A percentile compares a stretch with the other conserved stretches of the same genome.
These are phyloP conservation scores for Octonoba sinensis DNA, from an alignment of 2,888 invertebrate species.

Conservation along the genomic window DNA sequence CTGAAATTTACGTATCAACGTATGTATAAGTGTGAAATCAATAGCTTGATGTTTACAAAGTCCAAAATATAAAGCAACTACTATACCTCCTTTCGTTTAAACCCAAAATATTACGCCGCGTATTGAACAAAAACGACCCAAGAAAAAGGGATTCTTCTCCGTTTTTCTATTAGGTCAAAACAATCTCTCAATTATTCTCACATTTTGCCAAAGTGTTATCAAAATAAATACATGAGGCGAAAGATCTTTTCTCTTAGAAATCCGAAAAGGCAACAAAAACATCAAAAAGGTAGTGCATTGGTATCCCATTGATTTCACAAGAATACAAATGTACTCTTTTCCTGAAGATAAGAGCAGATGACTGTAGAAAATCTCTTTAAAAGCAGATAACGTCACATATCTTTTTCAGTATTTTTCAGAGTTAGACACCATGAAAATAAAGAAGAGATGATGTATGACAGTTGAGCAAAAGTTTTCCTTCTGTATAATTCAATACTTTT, in stretches of 20 bases:
- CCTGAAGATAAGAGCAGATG: conserved; percentile 33
- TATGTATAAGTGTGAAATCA: too few species aligned
- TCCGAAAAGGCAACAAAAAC: too few species aligned
- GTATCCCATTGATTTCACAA: conserved; percentile 50
- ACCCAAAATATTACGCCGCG: too few species aligned
- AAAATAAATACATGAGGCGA: too few species aligned
- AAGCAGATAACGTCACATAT: conserved; percentile 19
- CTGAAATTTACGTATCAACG: too few species aligned
- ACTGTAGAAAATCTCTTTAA: conserved; percentile 20
- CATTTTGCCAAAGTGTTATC: too few species aligned
- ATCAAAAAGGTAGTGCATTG: conserved; percentile 27
- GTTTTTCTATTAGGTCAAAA: background rate
- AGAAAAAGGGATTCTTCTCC: too few species aligned
- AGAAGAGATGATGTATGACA: conserved; percentile 54
- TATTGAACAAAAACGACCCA: too few species aligned
- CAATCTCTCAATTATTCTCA: conserved; percentile 7
- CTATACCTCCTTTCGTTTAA: too few species aligned
- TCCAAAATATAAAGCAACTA: too few species aligned
- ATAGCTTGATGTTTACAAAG: too few species aligned
- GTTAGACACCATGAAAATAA: conserved; percentile 52
- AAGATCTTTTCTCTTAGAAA: too few species aligned
- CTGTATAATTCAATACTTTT: conserved; percentile 52
- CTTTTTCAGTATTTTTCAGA: conserved; percentile 49
- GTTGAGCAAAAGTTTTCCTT: conserved; percentile 49
- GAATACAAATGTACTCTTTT: conserved; percentile 51